Evolutionary conservation across 2,888 invertebrate genomes (phyloP).

Genomic region (Pogonocherus hispidulus): DNA sequence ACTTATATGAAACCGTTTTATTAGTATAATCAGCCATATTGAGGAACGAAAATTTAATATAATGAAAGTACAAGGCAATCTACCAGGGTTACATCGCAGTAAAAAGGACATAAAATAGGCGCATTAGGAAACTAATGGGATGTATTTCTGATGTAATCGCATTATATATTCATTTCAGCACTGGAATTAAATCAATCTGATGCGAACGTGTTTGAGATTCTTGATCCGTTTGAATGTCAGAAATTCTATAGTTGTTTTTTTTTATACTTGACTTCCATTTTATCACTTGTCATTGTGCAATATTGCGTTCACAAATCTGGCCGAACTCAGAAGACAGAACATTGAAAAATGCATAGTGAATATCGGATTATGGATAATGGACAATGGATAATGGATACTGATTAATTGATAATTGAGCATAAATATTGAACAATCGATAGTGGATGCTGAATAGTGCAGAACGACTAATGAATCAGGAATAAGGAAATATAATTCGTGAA

Average conservation of each 20-base stretch:
- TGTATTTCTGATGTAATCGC: constrained; percentile 3
- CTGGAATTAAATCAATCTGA: background rate
- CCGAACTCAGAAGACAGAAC: too few relatives aligned
- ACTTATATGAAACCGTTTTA: background rate
- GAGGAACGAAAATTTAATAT: background rate
- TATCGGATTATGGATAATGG: too few relatives aligned
- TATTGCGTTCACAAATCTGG: background rate
- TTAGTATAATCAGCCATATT: background rate
- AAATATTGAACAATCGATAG: too few relatives aligned
- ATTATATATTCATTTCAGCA: constrained; percentile 2
- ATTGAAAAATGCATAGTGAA: too few relatives aligned
- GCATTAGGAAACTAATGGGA: constrained; percentile 6
- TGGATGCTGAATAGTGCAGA: too few relatives aligned
- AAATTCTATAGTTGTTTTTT: background rate
- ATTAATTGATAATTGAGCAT: too few relatives aligned
- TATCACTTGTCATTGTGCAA: background rate
- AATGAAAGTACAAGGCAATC: constrained; percentile 3
- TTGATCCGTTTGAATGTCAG: background rate
- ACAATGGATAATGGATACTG: too few relatives aligned
- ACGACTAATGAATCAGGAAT: too few relatives aligned
- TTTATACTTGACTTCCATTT: background rate
- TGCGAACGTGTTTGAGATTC: background rate
- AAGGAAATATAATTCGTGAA: too few relatives aligned
- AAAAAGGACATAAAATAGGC: background rate
- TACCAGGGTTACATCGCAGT: background rate